Conservation (phyloP, 64 coral and sea anemone species). For the Pocillopora verrucosa region DNA sequence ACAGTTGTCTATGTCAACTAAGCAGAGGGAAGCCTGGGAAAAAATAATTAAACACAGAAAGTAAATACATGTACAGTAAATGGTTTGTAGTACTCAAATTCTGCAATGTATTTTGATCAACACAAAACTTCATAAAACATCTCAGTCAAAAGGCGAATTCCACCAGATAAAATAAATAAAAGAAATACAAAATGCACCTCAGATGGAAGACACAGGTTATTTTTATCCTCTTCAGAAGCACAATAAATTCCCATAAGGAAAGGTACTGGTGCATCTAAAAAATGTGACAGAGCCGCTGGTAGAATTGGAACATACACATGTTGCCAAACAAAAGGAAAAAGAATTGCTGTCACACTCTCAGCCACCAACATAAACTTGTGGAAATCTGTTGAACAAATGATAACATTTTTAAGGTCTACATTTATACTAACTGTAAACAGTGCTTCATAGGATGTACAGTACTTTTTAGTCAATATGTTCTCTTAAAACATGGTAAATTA, state of each 20-base stretch:
- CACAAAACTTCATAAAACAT: background rate
- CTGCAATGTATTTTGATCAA: too few species aligned
- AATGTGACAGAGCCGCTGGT: slow-evolving; percentile 84
- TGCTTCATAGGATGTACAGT: too few species aligned
- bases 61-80: too few species aligned
- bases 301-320: slow-evolving; percentile 99
- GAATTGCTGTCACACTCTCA: slow-evolving; percentile 69
- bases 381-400: slow-evolving; percentile 52
- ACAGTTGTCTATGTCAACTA: slow-evolving; percentile 84
- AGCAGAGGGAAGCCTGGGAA: slow-evolving; percentile 85
- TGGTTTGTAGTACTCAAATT: too few species aligned
- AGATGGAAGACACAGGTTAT: slow-evolving; percentile 68
- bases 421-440: background rate
- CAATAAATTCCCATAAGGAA: slow-evolving; percentile 97
- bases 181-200: slow-evolving; percentile 49
- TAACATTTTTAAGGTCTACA: background rate
- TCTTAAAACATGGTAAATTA: too few species aligned
- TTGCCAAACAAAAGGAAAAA: slow-evolving; percentile 98
- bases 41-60: background rate
- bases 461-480: too few species aligned
- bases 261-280: slow-evolving; percentile 94
- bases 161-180: background rate
- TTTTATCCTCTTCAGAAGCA: slow-evolving; percentile 65
- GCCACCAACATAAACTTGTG: slow-evolving; percentile 98
- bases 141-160: background rate